Conservation (phyloP, 2,113 vertebrate genomes). For the Poeciliopsis turrubarensis region DNA sequence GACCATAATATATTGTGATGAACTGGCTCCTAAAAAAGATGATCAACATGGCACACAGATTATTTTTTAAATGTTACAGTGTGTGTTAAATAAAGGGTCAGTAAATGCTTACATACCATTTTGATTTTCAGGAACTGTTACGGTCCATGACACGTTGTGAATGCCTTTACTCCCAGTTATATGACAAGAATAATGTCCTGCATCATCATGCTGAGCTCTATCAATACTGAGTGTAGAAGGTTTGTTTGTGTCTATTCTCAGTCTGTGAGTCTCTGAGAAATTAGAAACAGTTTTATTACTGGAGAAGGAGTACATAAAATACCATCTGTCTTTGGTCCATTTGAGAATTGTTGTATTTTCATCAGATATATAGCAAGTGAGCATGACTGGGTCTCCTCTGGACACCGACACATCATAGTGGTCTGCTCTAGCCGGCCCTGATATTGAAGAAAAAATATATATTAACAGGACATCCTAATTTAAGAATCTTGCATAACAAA, state of each 20-base stretch:
- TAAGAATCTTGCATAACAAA: neutral
- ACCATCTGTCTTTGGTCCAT: neutral
- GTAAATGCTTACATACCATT: slow-evolving; percentile 29
- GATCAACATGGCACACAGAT: too few relatives aligned
- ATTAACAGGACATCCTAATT: neutral
- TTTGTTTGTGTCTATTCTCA: neutral
- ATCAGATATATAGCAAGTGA: slow-evolving; percentile 5
- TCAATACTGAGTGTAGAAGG: slow-evolving; percentile 6
- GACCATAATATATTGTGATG: too few relatives aligned
- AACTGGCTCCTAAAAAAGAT: too few relatives aligned
- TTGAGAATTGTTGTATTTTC: fast-evolving
- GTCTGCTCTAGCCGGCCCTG: fast-evolving
- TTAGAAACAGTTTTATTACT: fast-evolving
- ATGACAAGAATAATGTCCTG: slow-evolving; percentile 30
- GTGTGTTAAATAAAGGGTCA: neutral
- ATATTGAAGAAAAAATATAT: neutral
- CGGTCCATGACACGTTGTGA: neutral
- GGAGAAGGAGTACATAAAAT: fast-evolving
- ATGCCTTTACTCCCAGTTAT: fast-evolving
- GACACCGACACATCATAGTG: neutral
- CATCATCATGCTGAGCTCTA: slow-evolving; percentile 24
- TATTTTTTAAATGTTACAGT: neutral
- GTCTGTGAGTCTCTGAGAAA: slow-evolving; percentile 21
- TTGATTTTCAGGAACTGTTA: slow-evolving; percentile 17
- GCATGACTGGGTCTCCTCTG: neutral